Conservation (phyloP, 2,888 invertebrate genomes). For the Clitarchus hookeri region DNA sequence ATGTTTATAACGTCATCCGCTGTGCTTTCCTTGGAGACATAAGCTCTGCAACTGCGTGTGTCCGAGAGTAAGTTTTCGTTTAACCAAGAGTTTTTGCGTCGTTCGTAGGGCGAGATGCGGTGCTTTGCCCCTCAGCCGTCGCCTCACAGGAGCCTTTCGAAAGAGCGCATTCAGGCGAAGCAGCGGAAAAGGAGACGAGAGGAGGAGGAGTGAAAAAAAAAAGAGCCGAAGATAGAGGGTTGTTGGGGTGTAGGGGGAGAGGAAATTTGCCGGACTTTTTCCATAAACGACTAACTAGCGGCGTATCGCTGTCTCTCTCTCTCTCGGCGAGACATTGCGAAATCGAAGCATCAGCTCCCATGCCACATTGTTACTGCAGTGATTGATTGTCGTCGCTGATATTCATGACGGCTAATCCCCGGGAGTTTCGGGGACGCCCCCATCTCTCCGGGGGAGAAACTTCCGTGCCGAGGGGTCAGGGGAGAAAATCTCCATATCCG, state of each 20-base stretch:
- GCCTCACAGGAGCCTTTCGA: too few relatives aligned
- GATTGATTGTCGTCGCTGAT: slow-evolving; percentile 10
- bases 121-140: too few relatives aligned
- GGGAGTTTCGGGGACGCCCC: not conserved
- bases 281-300: slow-evolving; percentile 8
- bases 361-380: not conserved
- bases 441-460: not conserved
- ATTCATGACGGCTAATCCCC: not conserved
- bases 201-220: too few relatives aligned
- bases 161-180: not conserved
- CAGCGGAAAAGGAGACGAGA: not conserved
- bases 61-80: too few relatives aligned
- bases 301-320: not conserved
- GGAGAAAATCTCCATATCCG: not conserved
- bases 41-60: too few relatives aligned
- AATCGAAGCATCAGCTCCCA: not conserved
- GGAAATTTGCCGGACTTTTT: not conserved
- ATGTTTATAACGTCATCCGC: too few relatives aligned
- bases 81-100: too few relatives aligned
- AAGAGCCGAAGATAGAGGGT: too few relatives aligned
- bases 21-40: too few relatives aligned
- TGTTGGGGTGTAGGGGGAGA: not conserved
- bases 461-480: not conserved
- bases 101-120: too few relatives aligned
- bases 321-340: not conserved